Base-by-base conservation (phyloP, 2,113 vertebrate species). In the Gobiocypris rarus region DNA sequence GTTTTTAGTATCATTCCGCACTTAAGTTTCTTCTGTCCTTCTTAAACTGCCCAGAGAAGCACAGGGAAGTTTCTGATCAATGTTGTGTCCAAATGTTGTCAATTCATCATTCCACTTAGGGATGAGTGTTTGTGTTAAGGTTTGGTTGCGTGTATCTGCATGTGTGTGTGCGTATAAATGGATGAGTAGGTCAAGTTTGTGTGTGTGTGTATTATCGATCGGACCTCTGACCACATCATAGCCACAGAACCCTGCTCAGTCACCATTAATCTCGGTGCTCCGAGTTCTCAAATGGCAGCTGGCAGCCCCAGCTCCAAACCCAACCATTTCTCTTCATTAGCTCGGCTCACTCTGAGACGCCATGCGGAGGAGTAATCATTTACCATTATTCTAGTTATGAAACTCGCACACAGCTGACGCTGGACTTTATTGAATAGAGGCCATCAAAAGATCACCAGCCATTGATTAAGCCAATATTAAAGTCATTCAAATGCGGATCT, bases 401-500 rank as follows among this genome's bases (percentile, higher is more conserved):
- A 96, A 93, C 94, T 96, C 93, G 43, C 14, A 95, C 93, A 94
- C 89, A 91, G 83, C 67, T 95, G 94, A 94, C 95, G 95, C 95
- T 95, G 95, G 94, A 7, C 94, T 94, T 95, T 97, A 97, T 98
- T 97, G 95, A 96, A 95, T 94, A 93, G 95, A 93, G 93, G 91
- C 95, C 96, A 94, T 96, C 96, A 96, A 98, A 99, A 99, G 97
- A 99, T 94, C 96, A 97, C 94, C 93, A 96, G 95, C 93, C 97
- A 99, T 99, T 97, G 97, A 99, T 98, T 97, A 96, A 93, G 91
- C 94, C 93, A 95, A 97, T 98, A 98, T 98, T 97, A 97, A 97
- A 97, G 96, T 96, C 96, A 96, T 95, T 96, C 96, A 96, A 94
- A 96, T 97, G 93, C 93, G 93, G 93, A 96, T 97, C 96, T 96